Conservation (phyloP, 1,140 invertebrate species). For the Tenebrio molitor region DNA sequence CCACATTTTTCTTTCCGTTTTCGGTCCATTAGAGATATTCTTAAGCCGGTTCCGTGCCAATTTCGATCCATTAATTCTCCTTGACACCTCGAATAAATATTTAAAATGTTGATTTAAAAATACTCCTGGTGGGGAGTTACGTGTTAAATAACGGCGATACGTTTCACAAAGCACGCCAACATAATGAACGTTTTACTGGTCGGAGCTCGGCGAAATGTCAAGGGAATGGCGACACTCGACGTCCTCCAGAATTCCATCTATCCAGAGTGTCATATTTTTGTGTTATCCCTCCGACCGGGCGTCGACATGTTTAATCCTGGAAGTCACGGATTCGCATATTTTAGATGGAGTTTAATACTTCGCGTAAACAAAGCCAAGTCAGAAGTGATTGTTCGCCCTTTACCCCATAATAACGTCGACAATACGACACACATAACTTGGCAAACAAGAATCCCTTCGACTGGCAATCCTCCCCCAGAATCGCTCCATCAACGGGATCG, state of each 20-base stretch:
- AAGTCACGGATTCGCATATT: slow-evolving; percentile 15
- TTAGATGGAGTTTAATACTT: slow-evolving; percentile 4
- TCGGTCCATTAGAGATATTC: background rate
- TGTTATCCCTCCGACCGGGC: no score
- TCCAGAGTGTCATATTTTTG: no score
- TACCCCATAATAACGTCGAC: background rate
- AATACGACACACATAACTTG: background rate
- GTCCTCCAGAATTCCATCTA: no score
- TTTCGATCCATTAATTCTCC: background rate
- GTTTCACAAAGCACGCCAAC: background rate
- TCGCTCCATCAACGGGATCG: background rate
- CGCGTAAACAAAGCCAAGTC: slow-evolving; percentile 9
- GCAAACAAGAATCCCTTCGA: slow-evolving; percentile 5
- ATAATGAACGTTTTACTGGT: no score
- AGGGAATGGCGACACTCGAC: no score
- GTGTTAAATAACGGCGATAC: background rate
- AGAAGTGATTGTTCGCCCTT: background rate
- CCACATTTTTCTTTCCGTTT: background rate
- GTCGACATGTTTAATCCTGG: background rate
- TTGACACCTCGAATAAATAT: background rate
- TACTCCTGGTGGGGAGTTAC: background rate
- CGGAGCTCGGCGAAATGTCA: background rate
- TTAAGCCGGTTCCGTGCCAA: background rate
- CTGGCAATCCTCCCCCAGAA: background rate
- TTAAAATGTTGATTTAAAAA: background rate